These are phyloP conservation scores for Phenganax marumi DNA, from an alignment of 92 coral and sea anemone species.

Conservation along the genomic window DNA sequence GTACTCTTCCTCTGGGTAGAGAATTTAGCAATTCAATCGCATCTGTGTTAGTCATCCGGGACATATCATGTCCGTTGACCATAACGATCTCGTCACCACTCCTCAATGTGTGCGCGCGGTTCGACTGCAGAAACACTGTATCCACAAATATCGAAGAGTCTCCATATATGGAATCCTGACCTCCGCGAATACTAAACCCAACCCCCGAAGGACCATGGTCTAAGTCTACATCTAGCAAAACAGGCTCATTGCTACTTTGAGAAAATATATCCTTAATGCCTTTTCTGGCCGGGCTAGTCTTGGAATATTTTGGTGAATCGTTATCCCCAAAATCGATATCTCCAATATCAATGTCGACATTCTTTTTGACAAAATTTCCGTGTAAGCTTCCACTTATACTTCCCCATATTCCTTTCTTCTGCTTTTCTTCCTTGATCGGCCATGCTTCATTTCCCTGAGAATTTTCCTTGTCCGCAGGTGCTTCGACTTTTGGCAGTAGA, in stretches of 20 bases:
- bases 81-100: slow-evolving; percentile 90
- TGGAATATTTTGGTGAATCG: slow-evolving; percentile 5
- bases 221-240: slow-evolving; percentile 61
- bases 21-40: slow-evolving; percentile 78
- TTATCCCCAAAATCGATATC: slow-evolving; percentile 20
- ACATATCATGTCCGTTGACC: slow-evolving; percentile 85
- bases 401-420: slow-evolving; percentile 36
- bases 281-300: slow-evolving; percentile 22
- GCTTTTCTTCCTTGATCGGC: slow-evolving; percentile 75
- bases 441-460: slow-evolving; percentile 70
- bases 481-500: slow-evolving; percentile 50
- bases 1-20: slow-evolving; percentile 82
- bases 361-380: slow-evolving; percentile 29
- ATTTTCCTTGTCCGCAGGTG: slow-evolving; percentile 47
- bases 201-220: slow-evolving; percentile 87
- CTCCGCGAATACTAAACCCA: slow-evolving; percentile 93
- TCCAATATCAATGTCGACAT: slow-evolving; percentile 25
- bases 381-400: slow-evolving; percentile 42
- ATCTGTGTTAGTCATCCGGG: slow-evolving; percentile 79
- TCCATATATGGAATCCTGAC: slow-evolving; percentile 90
- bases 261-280: slow-evolving; percentile 69
- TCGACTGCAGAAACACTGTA: slow-evolving; percentile 74
- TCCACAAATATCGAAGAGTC: slow-evolving; percentile 92
- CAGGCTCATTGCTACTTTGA: slow-evolving; percentile 65
- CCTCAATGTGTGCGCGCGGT: slow-evolving; percentile 64